These are phyloP conservation scores for Psophia crepitans DNA, from an alignment of 2,113 vertebrate species.

Conservation along the genomic window DNA sequence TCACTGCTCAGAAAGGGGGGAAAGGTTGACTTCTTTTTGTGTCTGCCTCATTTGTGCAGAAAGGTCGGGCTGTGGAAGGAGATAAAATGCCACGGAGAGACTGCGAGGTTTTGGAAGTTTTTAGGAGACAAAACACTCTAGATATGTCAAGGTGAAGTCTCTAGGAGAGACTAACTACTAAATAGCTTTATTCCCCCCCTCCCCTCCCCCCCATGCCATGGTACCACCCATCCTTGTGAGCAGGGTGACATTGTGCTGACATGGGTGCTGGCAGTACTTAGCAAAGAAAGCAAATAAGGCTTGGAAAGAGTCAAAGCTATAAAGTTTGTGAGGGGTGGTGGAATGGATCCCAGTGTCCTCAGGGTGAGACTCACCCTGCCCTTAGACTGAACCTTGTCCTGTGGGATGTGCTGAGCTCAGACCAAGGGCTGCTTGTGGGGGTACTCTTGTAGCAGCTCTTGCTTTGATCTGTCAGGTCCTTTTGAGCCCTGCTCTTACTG, in stretches of 20 bases:
- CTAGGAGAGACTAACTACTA: background rate
- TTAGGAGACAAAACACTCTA: background rate
- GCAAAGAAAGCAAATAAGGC: background rate
- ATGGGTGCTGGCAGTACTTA: background rate
- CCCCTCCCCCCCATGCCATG: background rate
- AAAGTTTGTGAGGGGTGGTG: background rate
- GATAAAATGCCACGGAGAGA: background rate
- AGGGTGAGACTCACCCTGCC: background rate
- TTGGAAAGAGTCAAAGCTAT: background rate
- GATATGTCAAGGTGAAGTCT: background rate
- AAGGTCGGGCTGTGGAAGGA: background rate
- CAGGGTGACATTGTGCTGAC: background rate
- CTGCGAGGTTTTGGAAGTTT: background rate
- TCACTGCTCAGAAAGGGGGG: background rate
- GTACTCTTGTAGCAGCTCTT: background rate
- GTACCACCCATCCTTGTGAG: background rate
- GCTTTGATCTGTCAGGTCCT: background rate
- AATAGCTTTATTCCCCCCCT: background rate
- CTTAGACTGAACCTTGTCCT: background rate
- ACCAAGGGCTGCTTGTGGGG: background rate
- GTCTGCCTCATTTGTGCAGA: background rate
- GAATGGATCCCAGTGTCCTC: background rate
- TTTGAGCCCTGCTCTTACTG: background rate
- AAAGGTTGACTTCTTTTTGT: background rate
- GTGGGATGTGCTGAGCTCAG: background rate